These are phyloP conservation scores for Anastrepha obliqua DNA, from an alignment of 1,140 invertebrate genomes.

Conservation along the genomic window DNA sequence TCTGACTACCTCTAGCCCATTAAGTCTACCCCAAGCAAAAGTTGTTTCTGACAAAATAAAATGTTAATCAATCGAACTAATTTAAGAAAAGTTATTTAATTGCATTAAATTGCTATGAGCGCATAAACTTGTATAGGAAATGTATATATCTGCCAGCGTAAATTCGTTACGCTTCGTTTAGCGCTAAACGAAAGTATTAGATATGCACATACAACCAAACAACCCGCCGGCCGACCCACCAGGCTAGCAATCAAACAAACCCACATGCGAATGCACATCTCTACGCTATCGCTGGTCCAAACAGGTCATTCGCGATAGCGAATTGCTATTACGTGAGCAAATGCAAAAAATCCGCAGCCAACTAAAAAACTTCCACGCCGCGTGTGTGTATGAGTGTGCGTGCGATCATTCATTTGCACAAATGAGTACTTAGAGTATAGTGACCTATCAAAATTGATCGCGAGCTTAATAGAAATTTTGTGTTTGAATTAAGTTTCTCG, in stretches of 20 bases:
- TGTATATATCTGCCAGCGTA: background rate
- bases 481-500: too few species aligned
- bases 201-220: background rate
- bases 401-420: background rate
- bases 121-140: background rate
- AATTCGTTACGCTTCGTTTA: constrained; percentile 43
- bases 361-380: background rate
- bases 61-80: too few species aligned
- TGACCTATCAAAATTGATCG: background rate
- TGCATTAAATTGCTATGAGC: background rate
- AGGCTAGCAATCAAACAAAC: background rate
- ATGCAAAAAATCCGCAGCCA: constrained; percentile 10
- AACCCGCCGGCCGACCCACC: background rate
- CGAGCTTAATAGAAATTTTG: too few species aligned
- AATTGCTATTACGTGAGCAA: constrained; percentile 39
- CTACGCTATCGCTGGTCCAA: background rate
- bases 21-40: too few species aligned
- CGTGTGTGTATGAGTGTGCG: background rate
- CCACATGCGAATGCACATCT: background rate
- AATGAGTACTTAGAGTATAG: background rate
- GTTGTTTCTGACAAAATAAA: too few species aligned
- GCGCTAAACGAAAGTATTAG: constrained; percentile 15
- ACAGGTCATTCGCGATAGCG: constrained; percentile 25
- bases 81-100: background rate
- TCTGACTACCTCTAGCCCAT: too few species aligned